Evolutionary conservation across 2,113 vertebrate genomes (phyloP).

Genomic region (Raja brachyura): DNA sequence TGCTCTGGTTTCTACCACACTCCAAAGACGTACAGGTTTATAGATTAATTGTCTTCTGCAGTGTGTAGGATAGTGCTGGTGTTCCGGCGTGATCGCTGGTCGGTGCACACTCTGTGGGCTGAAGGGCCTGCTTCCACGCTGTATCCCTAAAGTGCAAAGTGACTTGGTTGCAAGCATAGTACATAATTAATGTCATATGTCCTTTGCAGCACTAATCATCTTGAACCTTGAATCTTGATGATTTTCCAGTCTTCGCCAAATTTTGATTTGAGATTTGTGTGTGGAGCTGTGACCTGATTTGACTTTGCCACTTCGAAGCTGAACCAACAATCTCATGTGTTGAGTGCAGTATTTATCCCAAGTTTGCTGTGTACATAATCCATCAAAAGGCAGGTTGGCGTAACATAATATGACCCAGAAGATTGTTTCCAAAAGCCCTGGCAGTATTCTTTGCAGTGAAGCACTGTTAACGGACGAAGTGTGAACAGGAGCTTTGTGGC

Average conservation of each 20-base stretch:
- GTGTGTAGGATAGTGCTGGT: too few species aligned
- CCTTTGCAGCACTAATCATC: neutral
- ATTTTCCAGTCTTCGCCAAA: neutral
- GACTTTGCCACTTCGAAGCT: conserved; percentile 35
- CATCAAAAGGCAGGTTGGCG: conserved; percentile 34
- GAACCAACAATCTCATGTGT: conserved; percentile 37
- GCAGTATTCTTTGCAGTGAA: neutral
- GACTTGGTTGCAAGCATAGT: neutral
- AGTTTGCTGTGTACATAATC: conserved; percentile 38
- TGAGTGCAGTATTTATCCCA: conserved; percentile 34
- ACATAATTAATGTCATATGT: neutral
- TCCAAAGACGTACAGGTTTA: too few species aligned
- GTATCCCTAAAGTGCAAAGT: too few species aligned
- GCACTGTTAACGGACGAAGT: conserved; percentile 39
- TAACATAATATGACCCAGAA: conserved; percentile 32
- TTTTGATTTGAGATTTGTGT: conserved; percentile 21
- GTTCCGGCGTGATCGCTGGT: too few species aligned
- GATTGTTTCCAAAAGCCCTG: conserved; percentile 42
- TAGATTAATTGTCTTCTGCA: too few species aligned
- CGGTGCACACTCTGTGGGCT: too few species aligned
- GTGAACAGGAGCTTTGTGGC: conserved; percentile 42
- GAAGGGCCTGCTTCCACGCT: too few species aligned
- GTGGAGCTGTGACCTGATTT: conserved; percentile 26
- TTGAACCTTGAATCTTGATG: too few species aligned
- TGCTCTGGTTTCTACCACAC: too few species aligned